Base-by-base conservation (phyloP, 2,888 invertebrate species). In the Athalia rosae region DNA sequence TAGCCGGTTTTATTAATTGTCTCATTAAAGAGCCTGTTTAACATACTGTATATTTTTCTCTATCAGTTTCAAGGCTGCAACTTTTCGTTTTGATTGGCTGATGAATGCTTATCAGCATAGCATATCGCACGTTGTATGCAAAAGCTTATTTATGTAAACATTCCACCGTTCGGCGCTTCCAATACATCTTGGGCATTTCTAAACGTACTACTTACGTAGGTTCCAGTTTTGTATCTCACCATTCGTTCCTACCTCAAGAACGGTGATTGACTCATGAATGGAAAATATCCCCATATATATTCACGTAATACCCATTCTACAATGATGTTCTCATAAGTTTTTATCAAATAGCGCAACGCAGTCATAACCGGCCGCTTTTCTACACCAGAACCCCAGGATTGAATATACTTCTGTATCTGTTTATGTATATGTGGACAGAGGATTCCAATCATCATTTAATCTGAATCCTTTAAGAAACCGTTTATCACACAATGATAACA, bases 1-100 rank as follows among this genome's bases (percentile, higher is more conserved):
- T 66, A 66, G 4, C 15, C 13, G 3, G 13, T 5, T 28, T 66
- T 66, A 15, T 48, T n/a, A 43, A 62, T 41, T 43, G 62, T 62
- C 2, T 62, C 62, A 62, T 62, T 62, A 41, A 62, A 41, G 28
- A 28, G n/a, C n/a, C 4, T 13, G 66, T 66, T 66, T 66, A 48
- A 66, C 66, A 66, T 66, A 48, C 28, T 66, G 47, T 9, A 45
- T 15, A 4, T 45, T 61, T 11, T 62, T n/a, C 45, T 62, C 41
- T n/a, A 43, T 62, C 41, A 62, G 28, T 45, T 9, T 66, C 66
- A 66, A 66, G 66, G 66, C 50, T 48, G 66, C 48, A 66, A 15
- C 47, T 9, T 48, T 15, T 66, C 66, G 48, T 3, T 66, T 66
- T 45, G 15, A 66, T 50, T 66, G 66, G 48, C 47, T 66, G 48